Evolutionary conservation across 2,888 invertebrate genomes (phyloP).

Genomic region (Pheosia gnoma): DNA sequence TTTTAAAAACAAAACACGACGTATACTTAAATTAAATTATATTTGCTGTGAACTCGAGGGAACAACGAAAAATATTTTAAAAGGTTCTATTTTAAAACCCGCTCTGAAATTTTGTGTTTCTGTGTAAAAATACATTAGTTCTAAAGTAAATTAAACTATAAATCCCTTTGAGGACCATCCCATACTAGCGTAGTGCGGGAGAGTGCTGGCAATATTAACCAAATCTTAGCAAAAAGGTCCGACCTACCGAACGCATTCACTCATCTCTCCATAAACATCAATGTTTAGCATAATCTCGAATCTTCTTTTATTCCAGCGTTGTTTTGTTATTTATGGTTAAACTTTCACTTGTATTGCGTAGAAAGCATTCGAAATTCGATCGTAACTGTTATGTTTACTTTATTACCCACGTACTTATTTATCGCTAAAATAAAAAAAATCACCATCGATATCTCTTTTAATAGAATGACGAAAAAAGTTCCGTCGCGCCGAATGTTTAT

Average conservation of each 20-base stretch:
- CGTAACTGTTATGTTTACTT: slow-evolving; percentile 12
- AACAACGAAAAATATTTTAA: slow-evolving; percentile 32
- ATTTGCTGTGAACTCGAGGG: slow-evolving; percentile 10
- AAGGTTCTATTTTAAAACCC: slow-evolving; percentile 34
- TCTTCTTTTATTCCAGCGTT: neutral
- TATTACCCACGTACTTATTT: slow-evolving; percentile 10
- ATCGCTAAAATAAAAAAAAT: slow-evolving; percentile 10
- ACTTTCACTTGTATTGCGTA: slow-evolving; percentile 12
- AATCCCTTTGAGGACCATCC: slow-evolving; percentile 36
- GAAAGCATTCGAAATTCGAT: slow-evolving; percentile 11
- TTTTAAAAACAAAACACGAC: slow-evolving; percentile 6
- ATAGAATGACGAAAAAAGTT: slow-evolving; percentile 15
- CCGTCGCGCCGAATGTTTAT: slow-evolving; percentile 51
- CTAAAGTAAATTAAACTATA: slow-evolving; percentile 33
- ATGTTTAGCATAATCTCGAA: slow-evolving; percentile 7
- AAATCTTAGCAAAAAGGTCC: slow-evolving; percentile 15
- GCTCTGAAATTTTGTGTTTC: slow-evolving; percentile 23
- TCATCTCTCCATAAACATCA: slow-evolving; percentile 8
- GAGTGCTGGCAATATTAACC: slow-evolving; percentile 21
- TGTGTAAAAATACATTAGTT: slow-evolving; percentile 35
- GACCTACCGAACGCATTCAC: slow-evolving; percentile 12
- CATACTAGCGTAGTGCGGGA: slow-evolving; percentile 21
- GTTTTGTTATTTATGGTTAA: slow-evolving; percentile 7
- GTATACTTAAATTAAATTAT: slow-evolving; percentile 12
- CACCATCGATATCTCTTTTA: slow-evolving; percentile 20